Evolutionary conservation across 2,797 vertebrate genomes (phyloP).

Genomic region (Anguilla marmorata): DNA sequence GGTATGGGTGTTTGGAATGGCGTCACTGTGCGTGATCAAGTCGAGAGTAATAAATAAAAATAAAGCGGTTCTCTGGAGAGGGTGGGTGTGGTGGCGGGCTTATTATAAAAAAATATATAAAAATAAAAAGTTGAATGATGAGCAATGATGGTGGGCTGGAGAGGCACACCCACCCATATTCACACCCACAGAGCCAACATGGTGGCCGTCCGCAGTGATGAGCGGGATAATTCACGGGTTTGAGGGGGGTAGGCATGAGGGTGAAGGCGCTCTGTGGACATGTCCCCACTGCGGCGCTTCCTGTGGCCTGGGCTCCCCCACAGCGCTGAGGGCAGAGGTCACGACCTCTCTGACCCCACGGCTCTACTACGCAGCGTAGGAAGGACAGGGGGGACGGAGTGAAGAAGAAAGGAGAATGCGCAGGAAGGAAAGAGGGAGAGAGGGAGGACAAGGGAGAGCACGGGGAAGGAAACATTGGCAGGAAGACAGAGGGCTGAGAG

Average conservation of each 20-base stretch:
- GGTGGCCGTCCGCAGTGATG: constrained; percentile 78
- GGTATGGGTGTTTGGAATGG: no score
- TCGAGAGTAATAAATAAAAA: no score
- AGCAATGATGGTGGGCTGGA: no score
- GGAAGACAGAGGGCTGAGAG: neutral
- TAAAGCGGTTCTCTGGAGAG: no score
- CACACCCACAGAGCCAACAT: neutral
- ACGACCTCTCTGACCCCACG: constrained; percentile 89
- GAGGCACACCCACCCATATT: neutral
- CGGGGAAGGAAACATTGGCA: neutral
- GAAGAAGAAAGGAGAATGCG: constrained; percentile 2
- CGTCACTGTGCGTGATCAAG: no score
- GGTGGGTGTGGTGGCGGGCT: no score
- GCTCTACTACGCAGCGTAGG: constrained; percentile 79
- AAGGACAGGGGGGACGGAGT: constrained; percentile 46
- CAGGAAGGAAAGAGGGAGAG: neutral
- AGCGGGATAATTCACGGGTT: constrained; percentile 95
- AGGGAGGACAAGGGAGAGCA: constrained; percentile 35
- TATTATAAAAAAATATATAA: no score
- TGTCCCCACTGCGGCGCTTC: constrained; percentile 85
- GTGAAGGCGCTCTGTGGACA: constrained; percentile 79
- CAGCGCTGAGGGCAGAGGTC: constrained; percentile 82
- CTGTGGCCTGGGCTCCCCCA: constrained; percentile 95
- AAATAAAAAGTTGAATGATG: no score
- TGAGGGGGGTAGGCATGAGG: constrained; percentile 80